Percentiles rank a stretch among this genome's conserved stretches.
Evolutionary conservation across 2,888 invertebrate species (phyloP).

Genomic region (Morpho achilles): DNA sequence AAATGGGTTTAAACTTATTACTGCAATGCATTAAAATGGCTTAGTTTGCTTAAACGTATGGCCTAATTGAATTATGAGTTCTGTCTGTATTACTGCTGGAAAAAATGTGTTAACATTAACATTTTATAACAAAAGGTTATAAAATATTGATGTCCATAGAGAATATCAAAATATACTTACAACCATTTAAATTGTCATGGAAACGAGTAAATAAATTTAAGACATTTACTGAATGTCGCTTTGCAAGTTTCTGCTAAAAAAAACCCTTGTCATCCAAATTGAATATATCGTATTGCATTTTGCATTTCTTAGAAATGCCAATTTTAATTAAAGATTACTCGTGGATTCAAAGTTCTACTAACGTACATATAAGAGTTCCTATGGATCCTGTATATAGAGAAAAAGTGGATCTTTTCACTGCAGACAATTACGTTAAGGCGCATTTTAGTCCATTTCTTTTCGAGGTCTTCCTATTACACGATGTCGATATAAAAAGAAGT

Average conservation of each 20-base stretch:
- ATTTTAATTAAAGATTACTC: conserved; percentile 85
- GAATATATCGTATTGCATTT: too few species aligned
- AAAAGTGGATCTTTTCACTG: conserved; percentile 84
- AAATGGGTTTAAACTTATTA: too few species aligned
- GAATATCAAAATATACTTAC: background rate
- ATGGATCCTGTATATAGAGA: conserved; percentile 80
- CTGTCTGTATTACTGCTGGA: too few species aligned
- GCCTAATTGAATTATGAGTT: too few species aligned
- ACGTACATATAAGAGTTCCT: conserved; percentile 82
- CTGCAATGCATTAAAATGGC: too few species aligned
- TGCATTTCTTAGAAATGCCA: conserved; percentile 76
- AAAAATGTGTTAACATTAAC: too few species aligned
- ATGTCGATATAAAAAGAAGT: conserved; percentile 81
- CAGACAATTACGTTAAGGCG: conserved; percentile 85
- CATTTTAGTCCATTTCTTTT: conserved; percentile 86
- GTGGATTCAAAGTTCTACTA: conserved; percentile 85
- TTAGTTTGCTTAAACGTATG: too few species aligned
- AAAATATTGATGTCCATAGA: too few species aligned
- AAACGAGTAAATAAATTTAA: conserved; percentile 6
- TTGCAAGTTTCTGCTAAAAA: too few species aligned
- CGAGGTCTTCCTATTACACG: conserved; percentile 83
- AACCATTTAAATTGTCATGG: conserved; percentile 5
- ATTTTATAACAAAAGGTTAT: too few species aligned
- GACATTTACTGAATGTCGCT: too few species aligned
- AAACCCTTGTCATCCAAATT: too few species aligned